Evolutionary conservation across 1,140 invertebrate species (phyloP).

Genomic region (Triops cancriformis): DNA sequence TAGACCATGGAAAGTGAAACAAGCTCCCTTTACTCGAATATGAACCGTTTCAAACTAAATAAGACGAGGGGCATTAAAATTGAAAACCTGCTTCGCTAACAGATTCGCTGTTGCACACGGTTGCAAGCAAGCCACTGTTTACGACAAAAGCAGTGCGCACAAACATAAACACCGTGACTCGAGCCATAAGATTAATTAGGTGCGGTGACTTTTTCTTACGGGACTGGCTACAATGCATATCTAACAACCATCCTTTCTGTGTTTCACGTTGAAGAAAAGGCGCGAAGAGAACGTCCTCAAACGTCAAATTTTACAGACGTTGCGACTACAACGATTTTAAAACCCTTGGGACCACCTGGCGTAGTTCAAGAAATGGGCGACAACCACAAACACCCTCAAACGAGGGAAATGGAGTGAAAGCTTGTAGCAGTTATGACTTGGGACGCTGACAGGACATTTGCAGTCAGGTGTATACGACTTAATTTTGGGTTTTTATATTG

Average conservation of each 20-base stretch:
- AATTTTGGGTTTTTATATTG: background rate
- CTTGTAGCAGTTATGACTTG: background rate
- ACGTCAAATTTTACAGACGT: background rate
- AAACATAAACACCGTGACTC: background rate
- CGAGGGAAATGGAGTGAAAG: background rate
- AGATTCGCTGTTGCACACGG: background rate
- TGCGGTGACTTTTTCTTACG: background rate
- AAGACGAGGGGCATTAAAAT: background rate
- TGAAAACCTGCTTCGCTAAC: background rate
- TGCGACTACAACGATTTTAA: background rate
- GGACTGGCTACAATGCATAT: background rate
- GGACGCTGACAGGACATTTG: background rate
- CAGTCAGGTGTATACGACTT: background rate
- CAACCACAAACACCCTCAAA: background rate
- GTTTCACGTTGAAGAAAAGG: background rate
- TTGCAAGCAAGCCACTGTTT: background rate
- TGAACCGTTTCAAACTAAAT: background rate
- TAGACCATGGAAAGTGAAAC: conserved; percentile 1
- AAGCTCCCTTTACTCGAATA: background rate
- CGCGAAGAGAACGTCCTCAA: background rate
- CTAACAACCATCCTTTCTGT: background rate
- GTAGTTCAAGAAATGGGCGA: background rate
- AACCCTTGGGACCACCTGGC: background rate
- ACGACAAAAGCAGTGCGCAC: background rate
- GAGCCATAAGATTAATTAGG: background rate